These are phyloP conservation scores for Anhinga anhinga DNA, from an alignment of 2,113 vertebrate species.

Conservation along the genomic window DNA sequence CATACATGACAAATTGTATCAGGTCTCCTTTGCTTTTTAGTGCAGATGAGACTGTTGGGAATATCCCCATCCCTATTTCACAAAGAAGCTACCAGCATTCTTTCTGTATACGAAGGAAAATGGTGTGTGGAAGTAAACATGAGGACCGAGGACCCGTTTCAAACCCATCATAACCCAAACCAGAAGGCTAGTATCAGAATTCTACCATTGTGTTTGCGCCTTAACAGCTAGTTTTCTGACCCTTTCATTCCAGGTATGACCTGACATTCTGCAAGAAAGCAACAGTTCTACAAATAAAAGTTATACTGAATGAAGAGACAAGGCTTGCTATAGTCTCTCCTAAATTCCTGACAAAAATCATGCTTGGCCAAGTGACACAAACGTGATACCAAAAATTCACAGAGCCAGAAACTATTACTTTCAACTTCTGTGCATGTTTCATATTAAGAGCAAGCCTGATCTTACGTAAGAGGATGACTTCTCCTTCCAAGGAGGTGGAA, in stretches of 20 bases:
- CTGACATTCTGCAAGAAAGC: background rate
- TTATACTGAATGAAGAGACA: background rate
- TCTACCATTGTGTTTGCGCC: background rate
- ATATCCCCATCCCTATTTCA: background rate
- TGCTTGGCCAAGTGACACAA: background rate
- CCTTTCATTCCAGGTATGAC: background rate
- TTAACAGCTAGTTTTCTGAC: background rate
- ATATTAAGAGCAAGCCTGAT: background rate
- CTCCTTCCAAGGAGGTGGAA: background rate
- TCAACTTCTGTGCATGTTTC: background rate
- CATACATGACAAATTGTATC: background rate
- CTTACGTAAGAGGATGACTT: background rate
- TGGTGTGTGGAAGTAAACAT: rapidly evolving
- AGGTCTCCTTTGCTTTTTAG: background rate
- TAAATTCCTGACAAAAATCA: too few species aligned
- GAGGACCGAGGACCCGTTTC: background rate
- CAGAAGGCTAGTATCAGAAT: background rate
- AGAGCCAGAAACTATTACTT: background rate
- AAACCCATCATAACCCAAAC: background rate
- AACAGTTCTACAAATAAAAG: background rate
- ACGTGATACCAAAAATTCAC: background rate
- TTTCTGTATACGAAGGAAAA: background rate
- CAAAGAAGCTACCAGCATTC: background rate
- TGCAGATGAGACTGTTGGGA: background rate
- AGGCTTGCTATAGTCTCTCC: background rate